Evolutionary conservation across 2,113 vertebrate genomes (phyloP), one percentile per base, ranked within the genome.

Genomic region (Toxotes jaculatrix): DNA sequence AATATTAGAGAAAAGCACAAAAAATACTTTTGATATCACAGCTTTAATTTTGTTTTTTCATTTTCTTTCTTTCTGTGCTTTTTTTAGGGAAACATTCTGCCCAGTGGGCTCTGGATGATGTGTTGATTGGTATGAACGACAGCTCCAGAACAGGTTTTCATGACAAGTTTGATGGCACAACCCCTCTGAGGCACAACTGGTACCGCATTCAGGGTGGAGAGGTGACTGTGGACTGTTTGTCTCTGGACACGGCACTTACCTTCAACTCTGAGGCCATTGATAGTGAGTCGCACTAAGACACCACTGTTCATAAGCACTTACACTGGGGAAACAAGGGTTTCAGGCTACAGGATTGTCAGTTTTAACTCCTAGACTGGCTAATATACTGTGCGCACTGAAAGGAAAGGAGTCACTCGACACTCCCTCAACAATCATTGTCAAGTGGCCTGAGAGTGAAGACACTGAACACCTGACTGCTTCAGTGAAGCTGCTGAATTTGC

Each of bases 41-140:
- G 8, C 12, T 59, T 45, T 19, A 2, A 19, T 65, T 47, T 74
- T 45, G n/a, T n/a, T 66, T 51, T 75, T 55, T 10, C 1, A 17
- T 64, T 47, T 34, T 73, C 16, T 7, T n/a, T 16, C 34, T 78
- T 31, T 19, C 13, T 62, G 16, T 23, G 40, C 49, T 32, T 51
- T 31, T 56, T 72, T 11, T 64, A 99, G 98, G 97, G 51, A 99
- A 97, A 77, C 96, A 98, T 88, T 97, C 98, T 7, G 97, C 97
- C 66, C 97, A 99, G 86, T 99, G 98, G 98, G 97, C 97, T 84
- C 91, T 99, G 88, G 98, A 99, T 1, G 97, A 99, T 80, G 94
- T 99, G 60, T 95, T 99, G 53, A 96, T 99, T 67, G 98, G 98
- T 45, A 98, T 99, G 97, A 99, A 99, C 57, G 98, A 99, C 95